These are phyloP conservation scores for Coptodon bakossiorum DNA, from an alignment of 2,113 vertebrate genomes.

Conservation along the genomic window DNA sequence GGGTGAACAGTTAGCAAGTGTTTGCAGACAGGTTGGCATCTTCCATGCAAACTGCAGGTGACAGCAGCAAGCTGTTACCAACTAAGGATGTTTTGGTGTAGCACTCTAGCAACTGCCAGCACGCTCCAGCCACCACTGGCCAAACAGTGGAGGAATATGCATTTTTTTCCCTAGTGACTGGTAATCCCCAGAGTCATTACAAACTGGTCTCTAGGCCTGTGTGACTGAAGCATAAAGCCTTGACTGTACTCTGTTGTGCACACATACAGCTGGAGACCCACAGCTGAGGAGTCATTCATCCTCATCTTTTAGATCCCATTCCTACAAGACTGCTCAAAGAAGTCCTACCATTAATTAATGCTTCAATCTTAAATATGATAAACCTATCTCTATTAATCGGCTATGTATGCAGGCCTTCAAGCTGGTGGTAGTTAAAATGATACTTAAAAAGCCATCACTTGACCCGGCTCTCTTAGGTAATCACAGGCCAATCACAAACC, in stretches of 20 bases:
- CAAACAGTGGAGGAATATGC: rapidly evolving
- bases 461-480: not conserved
- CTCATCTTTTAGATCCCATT: not conserved
- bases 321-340: not conserved
- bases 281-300: not conserved
- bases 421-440: not conserved
- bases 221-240: not conserved
- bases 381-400: not conserved
- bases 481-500: not conserved
- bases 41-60: not conserved
- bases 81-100: not conserved
- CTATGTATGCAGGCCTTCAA: not conserved
- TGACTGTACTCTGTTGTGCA: rapidly evolving
- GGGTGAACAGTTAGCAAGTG: not conserved
- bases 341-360: rapidly evolving
- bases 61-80: not conserved
- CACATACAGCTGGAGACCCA: not conserved
- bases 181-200: not conserved
- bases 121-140: not conserved
- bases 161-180: not conserved
- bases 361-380: not conserved
- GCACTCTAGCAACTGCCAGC: not conserved
- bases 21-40: not conserved
- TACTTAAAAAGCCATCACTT: not conserved
- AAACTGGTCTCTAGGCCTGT: not conserved